Percentiles rank a stretch among this genome's conserved stretches.
Conservation (phyloP, 2,113 vertebrate species). For the Phalacrocorax pelagicus region DNA sequence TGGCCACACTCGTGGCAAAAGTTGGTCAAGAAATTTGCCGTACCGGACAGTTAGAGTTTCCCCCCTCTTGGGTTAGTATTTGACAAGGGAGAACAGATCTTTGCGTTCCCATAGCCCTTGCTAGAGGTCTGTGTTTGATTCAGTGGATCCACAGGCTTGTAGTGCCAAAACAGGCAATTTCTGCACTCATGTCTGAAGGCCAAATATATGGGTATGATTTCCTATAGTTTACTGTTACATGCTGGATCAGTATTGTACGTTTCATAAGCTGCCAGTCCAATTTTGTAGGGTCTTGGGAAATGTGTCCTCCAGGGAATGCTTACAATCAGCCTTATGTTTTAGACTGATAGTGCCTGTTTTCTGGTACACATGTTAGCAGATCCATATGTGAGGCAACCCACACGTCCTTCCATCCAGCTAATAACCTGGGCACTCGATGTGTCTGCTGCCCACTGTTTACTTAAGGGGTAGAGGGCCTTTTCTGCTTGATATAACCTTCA, state of each 20-base stretch:
- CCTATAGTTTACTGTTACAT: constrained; percentile 64
- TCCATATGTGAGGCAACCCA: constrained; percentile 34
- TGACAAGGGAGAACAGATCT: not conserved
- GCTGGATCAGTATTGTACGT: constrained; percentile 19
- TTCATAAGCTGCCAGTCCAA: constrained; percentile 64
- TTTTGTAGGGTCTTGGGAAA: constrained; percentile 60
- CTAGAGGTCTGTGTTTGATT: constrained; percentile 50
- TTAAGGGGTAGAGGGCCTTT: not conserved
- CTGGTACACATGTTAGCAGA: constrained; percentile 31
- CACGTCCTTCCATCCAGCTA: not conserved
- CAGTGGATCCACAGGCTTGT: constrained; percentile 11
- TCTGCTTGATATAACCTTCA: not conserved
- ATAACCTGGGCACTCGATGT: not conserved
- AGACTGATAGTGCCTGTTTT: constrained; percentile 20
- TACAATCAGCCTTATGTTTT: constrained; percentile 40
- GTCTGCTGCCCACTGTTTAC: not conserved
- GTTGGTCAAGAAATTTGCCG: not conserved
- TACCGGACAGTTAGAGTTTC: not conserved
- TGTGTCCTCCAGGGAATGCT: constrained; percentile 30
- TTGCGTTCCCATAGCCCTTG: not conserved
- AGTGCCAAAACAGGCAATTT: constrained; percentile 58
- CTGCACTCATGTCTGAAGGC: constrained; percentile 39
- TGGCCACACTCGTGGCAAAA: accelerated
- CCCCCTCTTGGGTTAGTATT: not conserved
- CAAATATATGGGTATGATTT: constrained; percentile 65